Conservation (phyloP, 2,888 invertebrate genomes). For the Limnephilus marmoratus region DNA sequence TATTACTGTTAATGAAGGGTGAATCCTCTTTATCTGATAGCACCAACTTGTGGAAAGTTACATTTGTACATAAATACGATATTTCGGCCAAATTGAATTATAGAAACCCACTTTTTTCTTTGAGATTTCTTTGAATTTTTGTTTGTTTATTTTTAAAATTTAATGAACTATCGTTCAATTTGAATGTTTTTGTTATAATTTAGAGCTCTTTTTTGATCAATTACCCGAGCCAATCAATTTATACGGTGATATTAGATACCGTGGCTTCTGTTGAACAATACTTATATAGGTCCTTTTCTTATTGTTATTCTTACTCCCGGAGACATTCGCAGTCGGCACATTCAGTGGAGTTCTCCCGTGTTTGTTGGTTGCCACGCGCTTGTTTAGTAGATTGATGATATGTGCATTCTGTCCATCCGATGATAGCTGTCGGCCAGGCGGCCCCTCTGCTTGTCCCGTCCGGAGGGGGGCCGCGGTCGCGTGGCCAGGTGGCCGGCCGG, state of each 20-base stretch:
- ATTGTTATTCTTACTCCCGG: background rate
- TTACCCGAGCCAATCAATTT: background rate
- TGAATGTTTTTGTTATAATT: background rate
- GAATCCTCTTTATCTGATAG: background rate
- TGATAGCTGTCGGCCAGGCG: background rate
- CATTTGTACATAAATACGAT: background rate
- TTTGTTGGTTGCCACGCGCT: background rate
- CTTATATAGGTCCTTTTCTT: background rate
- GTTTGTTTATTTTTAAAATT: background rate
- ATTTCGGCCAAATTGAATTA: background rate
- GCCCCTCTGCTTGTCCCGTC: slow-evolving; percentile 8
- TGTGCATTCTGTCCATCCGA: slow-evolving; percentile 2
- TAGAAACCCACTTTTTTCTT: background rate
- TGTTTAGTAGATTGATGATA: background rate
- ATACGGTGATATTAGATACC: background rate
- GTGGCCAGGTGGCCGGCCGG: background rate
- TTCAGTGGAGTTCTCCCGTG: background rate
- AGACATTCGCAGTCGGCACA: background rate
- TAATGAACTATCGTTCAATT: background rate
- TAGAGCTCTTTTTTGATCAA: background rate
- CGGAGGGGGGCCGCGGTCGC: background rate
- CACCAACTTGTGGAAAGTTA: background rate
- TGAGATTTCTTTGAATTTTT: background rate
- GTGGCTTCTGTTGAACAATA: background rate
- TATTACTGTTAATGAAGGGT: slow-evolving; percentile 10